Evolutionary conservation across 2,888 invertebrate species (phyloP).

Genomic region (Leptinotarsa tumamoca): DNA sequence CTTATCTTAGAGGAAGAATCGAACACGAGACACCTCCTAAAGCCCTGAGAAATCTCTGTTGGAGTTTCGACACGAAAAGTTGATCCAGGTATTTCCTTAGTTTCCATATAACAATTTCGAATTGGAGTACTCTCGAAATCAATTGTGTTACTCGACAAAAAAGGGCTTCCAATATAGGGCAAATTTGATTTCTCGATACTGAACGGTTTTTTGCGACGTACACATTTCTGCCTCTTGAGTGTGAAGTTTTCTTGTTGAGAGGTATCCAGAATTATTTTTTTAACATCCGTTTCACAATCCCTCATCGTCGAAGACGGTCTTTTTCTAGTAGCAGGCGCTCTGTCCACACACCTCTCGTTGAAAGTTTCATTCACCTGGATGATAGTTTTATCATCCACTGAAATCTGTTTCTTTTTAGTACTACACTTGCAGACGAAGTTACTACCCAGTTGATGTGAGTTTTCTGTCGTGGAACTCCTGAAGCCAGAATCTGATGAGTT

Average conservation of each 20-base stretch:
- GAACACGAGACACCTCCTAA: slow-evolving; percentile 65
- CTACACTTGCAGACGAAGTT: slow-evolving; percentile 61
- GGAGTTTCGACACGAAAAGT: slow-evolving; percentile 38
- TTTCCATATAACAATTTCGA: slow-evolving; percentile 53
- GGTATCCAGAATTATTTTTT: slow-evolving; percentile 50
- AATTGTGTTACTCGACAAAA: slow-evolving; percentile 31
- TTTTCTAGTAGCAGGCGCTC: slow-evolving; percentile 49
- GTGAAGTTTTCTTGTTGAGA: slow-evolving; percentile 56
- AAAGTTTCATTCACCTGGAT: slow-evolving; percentile 62
- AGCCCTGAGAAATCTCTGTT: slow-evolving; percentile 51
- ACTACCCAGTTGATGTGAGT: slow-evolving; percentile 57
- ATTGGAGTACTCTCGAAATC: slow-evolving; percentile 54
- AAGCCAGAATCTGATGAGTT: slow-evolving; percentile 64
- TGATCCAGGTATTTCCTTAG: slow-evolving; percentile 45
- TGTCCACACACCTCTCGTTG: slow-evolving; percentile 63
- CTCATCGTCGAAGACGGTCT: slow-evolving; percentile 43
- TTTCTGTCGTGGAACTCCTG: slow-evolving; percentile 58
- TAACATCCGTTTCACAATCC: slow-evolving; percentile 45
- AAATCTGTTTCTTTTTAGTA: slow-evolving; percentile 48
- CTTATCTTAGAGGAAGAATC: slow-evolving; percentile 58
- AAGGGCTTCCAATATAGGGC: slow-evolving; percentile 19
- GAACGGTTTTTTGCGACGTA: slow-evolving; percentile 68
- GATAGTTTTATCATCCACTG: slow-evolving; percentile 58
- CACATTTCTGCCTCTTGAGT: slow-evolving; percentile 71
- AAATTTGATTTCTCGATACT: slow-evolving; percentile 44